Percentiles rank a stretch among this genome's conserved stretches.
Conservation (phyloP, 92 coral and sea anemone species). For the Porites evermanni region DNA sequence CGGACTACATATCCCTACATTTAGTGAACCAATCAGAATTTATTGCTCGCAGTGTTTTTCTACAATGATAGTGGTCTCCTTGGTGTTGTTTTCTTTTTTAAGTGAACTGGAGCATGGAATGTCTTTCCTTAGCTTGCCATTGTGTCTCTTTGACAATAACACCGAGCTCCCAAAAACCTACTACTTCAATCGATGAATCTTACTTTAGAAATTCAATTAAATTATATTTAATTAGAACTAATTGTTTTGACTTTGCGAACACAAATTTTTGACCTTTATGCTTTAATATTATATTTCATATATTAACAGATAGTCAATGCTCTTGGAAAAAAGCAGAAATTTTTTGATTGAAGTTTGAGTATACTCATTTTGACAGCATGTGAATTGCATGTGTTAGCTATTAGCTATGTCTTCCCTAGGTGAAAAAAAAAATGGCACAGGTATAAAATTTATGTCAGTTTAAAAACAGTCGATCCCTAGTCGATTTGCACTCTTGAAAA, state of each 20-base stretch:
- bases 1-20: neutral
- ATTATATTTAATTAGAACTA: neutral
- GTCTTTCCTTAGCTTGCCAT: neutral
- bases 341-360: no score
- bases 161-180: neutral
- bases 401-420: no score
- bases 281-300: neutral
- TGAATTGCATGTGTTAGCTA: no score
- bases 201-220: constrained; percentile 1
- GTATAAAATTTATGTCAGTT: no score
- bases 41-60: no score
- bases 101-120: neutral
- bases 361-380: no score
- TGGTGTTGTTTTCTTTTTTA: neutral
- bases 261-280: neutral
- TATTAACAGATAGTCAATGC: neutral
- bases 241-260: constrained; percentile 13
- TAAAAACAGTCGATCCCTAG: no score
- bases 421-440: no score
- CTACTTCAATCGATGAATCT: neutral
- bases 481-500: no score
- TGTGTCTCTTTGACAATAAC: neutral
- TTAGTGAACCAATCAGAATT: neutral
- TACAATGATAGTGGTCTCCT: neutral
- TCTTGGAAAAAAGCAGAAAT: neutral